Evolutionary conservation across 2,888 invertebrate species (phyloP).

Genomic region (Augochlorella aurata): DNA sequence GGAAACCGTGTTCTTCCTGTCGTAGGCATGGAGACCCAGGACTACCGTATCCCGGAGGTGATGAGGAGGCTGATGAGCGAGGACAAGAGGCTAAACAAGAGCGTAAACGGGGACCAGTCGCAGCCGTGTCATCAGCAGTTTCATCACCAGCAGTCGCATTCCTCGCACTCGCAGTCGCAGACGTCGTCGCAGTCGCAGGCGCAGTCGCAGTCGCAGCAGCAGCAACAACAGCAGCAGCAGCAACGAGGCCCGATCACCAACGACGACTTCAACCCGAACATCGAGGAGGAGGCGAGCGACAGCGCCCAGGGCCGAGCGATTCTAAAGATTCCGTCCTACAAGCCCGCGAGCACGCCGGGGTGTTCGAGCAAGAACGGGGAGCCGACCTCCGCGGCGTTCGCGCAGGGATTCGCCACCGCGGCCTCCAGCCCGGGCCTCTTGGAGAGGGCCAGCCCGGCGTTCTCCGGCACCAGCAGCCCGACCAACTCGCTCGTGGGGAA

Average conservation of each 20-base stretch:
- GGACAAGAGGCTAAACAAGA: slow-evolving; percentile 82
- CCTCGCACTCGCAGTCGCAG: slow-evolving; percentile 74
- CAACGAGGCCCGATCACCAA: slow-evolving; percentile 81
- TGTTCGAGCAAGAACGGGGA: slow-evolving; percentile 79
- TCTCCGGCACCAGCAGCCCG: slow-evolving; percentile 83
- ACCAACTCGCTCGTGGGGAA: slow-evolving; percentile 82
- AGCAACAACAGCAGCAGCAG: slow-evolving; percentile 50
- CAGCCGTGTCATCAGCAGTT: slow-evolving; percentile 73
- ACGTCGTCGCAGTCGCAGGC: slow-evolving; percentile 55
- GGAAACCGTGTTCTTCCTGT: background rate
- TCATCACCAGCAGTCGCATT: slow-evolving; percentile 72
- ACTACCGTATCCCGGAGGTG: slow-evolving; percentile 83
- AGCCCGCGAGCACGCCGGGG: slow-evolving; percentile 83
- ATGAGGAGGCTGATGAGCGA: slow-evolving; percentile 84
- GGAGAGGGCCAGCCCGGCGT: slow-evolving; percentile 83
- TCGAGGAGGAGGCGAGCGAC: slow-evolving; percentile 81
- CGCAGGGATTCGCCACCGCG: slow-evolving; percentile 73
- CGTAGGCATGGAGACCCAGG: slow-evolving; percentile 79
- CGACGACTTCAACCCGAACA: slow-evolving; percentile 81
- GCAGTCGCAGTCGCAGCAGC: background rate
- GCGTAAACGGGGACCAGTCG: slow-evolving; percentile 78
- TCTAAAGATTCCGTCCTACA: slow-evolving; percentile 96
- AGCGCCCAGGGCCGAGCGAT: slow-evolving; percentile 85
- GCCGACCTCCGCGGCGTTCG: slow-evolving; percentile 74
- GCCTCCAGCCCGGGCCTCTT: slow-evolving; percentile 81